Base-by-base conservation (phyloP, 2,888 invertebrate genomes). In the Drosophila leonis region DNA sequence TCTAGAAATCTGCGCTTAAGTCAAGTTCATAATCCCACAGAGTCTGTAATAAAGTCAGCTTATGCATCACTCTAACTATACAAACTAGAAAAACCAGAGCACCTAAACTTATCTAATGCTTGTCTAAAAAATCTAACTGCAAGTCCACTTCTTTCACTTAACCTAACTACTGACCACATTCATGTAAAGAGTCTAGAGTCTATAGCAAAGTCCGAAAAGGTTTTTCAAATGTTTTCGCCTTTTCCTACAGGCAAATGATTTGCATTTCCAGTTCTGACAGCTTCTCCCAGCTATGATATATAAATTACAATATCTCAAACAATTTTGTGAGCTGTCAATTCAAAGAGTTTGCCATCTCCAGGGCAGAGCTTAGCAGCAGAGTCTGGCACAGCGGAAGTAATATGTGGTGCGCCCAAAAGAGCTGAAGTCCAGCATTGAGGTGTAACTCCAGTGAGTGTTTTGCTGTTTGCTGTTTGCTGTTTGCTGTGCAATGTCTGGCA, bases 311-410 rank as follows among this genome's bases (percentile, higher is more conserved):
- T 20, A 49, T 31, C 49, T 18, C 7, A 18, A 49, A 31, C 49
- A 49, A 33, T 20, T 13, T 13, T 12, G 31, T 13, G 8, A 49
- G 49, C 49, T 49, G 49, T 33, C 49, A 49, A 20, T 33, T 33
- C 49, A 33, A 3, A 49, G 49, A 33, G 13, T 20, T 31, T 1
- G 27, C 24, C 62, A 18, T 12, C 33, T 42, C 27, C 6, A 18
- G 24, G 4, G 24, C 24, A 24, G 24, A 24, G 24, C 24, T 24
- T 24, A 24, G 24, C 24, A 24, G 24, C 24, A 24, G 10, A 6
- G 64, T 24, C 42, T 20, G 33, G 64, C 20, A 46, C 69, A 74
- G 77, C 82, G 83, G 85, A 84, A 79, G 80, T 84, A 87, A 83
- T 74, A 74, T 71, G 85, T 66, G 80, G 85, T 66, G 80, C 60